These are phyloP conservation scores for Crepidodera aurea DNA, from an alignment of 2,888 invertebrate species.

Conservation along the genomic window DNA sequence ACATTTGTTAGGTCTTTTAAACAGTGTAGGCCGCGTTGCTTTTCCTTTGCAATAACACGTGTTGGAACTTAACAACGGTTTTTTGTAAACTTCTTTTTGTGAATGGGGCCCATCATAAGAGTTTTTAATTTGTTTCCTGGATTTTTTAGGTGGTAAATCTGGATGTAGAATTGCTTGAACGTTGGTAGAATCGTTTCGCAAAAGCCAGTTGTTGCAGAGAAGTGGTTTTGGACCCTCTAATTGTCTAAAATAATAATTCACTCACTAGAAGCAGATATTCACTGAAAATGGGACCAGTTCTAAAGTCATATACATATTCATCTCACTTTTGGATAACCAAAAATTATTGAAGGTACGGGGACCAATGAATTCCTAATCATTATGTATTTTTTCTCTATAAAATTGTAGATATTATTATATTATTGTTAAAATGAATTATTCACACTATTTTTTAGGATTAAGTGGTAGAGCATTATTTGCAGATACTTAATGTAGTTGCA, in stretches of 20 bases:
- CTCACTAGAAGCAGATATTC: too few species aligned
- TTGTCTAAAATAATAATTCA: conserved; percentile 27
- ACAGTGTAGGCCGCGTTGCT: conserved; percentile 36
- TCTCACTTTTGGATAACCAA: too few species aligned
- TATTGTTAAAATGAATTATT: too few species aligned
- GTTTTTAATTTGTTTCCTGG: conserved; percentile 14
- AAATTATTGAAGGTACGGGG: too few species aligned
- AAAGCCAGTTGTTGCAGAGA: conserved; percentile 36
- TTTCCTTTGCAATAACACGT: conserved; percentile 43
- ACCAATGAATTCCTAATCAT: too few species aligned
- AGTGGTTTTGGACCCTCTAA: conserved; percentile 17
- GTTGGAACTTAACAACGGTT: conserved; percentile 35
- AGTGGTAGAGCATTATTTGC: too few species aligned
- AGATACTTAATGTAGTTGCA: too few species aligned
- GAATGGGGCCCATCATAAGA: background rate
- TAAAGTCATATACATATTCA: too few species aligned
- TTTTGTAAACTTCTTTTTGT: conserved; percentile 7
- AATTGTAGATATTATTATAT: too few species aligned
- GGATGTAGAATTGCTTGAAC: conserved; percentile 41
- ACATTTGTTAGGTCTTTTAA: conserved; percentile 39
- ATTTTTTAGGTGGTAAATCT: conserved; percentile 22
- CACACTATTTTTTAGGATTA: too few species aligned
- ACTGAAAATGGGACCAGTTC: background rate
- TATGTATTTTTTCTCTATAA: too few species aligned
- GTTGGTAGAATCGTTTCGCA: conserved; percentile 43